A percentile compares a stretch with the other conserved stretches of the same genome.
These are phyloP conservation scores for Drosophila quasianomalipes DNA, from an alignment of 2,888 invertebrate genomes.

Conservation along the genomic window DNA sequence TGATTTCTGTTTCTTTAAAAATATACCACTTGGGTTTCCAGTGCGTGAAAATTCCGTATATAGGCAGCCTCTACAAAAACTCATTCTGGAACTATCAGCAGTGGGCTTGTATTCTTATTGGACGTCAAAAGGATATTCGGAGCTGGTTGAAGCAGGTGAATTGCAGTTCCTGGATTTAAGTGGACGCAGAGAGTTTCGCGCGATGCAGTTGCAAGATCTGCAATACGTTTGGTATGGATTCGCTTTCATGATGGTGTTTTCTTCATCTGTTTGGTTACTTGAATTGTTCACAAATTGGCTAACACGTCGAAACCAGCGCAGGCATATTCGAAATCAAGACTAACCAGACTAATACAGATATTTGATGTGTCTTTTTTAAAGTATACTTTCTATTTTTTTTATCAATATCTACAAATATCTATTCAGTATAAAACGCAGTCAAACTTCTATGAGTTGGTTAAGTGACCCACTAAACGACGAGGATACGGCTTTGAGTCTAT, in stretches of 20 bases:
- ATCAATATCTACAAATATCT: background rate
- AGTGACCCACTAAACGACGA: background rate
- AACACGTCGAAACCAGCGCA: background rate
- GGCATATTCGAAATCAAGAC: background rate
- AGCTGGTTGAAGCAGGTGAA: slow-evolving; percentile 68
- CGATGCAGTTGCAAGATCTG: slow-evolving; percentile 76
- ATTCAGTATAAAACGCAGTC: background rate
- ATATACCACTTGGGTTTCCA: slow-evolving; percentile 76
- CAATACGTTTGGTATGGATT: slow-evolving; percentile 74
- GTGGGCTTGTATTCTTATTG: slow-evolving; percentile 68
- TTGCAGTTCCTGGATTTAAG: slow-evolving; percentile 64
- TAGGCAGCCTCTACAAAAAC: slow-evolving; percentile 50
- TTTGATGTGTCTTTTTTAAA: background rate
- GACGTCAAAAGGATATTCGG: slow-evolving; percentile 63
- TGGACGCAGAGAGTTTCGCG: slow-evolving; percentile 51
- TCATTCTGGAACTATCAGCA: slow-evolving; percentile 67
- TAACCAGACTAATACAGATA: background rate
- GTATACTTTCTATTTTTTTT: background rate
- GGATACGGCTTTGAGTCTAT: too few relatives aligned
- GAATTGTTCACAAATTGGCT: slow-evolving; percentile 48
- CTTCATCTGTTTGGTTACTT: slow-evolving; percentile 49
- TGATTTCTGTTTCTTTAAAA: slow-evolving; percentile 76
- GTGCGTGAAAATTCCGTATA: slow-evolving; percentile 78
- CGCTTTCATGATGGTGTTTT: slow-evolving; percentile 56
- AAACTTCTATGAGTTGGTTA: background rate